phyloP scores from a whole-genome alignment of 2,888 invertebrate species.

The Trachelus stipa region DNA sequence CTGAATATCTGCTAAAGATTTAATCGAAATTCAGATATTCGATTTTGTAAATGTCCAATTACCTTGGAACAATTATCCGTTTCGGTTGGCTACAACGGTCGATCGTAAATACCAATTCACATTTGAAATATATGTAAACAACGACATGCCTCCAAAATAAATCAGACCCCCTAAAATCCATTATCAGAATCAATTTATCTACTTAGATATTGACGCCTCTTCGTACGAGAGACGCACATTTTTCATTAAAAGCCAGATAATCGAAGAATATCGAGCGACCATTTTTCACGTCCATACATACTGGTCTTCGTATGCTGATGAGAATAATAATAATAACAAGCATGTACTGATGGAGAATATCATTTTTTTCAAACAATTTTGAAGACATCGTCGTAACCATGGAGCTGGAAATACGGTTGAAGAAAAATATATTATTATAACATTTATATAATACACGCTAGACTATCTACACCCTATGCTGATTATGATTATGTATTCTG shows the following conservation, averaged over 20 bases:
- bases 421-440: background rate
- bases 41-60: background rate
- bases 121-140: background rate
- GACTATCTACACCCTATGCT: conserved; percentile 30
- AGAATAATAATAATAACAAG: background rate
- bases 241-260: background rate
- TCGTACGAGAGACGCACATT: background rate
- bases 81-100: background rate
- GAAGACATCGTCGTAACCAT: conserved; percentile 38
- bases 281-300: conserved; percentile 28
- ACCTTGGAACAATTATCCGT: background rate
- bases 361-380: conserved; percentile 29
- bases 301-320: conserved; percentile 42
- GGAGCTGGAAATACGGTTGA: conserved; percentile 13
- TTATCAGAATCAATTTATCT: background rate
- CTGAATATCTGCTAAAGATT: background rate
- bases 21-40: background rate
- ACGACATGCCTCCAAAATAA: background rate
- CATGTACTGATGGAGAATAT: background rate
- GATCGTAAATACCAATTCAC: background rate
- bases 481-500: conserved; percentile 64
- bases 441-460: conserved; percentile 8
- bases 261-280: conserved; percentile 4
- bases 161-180: background rate
- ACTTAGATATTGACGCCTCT: background rate